These are phyloP conservation scores for Microdon myrmicae DNA, from an alignment of 2,888 invertebrate species.

Conservation along the genomic window DNA sequence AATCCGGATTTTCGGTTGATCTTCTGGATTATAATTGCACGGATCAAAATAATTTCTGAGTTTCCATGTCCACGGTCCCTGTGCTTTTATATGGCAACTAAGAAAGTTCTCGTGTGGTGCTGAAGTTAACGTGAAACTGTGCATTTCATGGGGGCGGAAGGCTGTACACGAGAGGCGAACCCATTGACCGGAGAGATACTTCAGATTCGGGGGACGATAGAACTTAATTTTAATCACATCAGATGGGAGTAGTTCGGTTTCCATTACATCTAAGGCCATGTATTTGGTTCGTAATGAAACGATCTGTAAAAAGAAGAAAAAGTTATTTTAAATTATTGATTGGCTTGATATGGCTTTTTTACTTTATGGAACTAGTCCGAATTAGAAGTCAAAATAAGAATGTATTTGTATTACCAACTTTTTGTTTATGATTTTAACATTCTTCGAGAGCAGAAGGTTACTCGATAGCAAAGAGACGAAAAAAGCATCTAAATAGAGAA, in stretches of 20 bases:
- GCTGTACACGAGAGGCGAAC: constrained; percentile 91
- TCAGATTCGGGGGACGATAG: constrained; percentile 93
- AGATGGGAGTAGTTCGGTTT: constrained; percentile 92
- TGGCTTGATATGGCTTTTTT: not conserved
- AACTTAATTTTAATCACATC: constrained; percentile 95
- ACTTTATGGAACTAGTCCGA: constrained; percentile 65
- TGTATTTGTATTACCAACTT: too few relatives aligned
- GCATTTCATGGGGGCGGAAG: constrained; percentile 89
- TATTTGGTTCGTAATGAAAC: constrained; percentile 91
- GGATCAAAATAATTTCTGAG: constrained; percentile 93
- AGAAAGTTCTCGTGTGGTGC: constrained; percentile 95
- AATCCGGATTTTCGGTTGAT: constrained; percentile 86
- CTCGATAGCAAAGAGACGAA: too few relatives aligned
- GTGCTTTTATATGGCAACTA: constrained; percentile 91
- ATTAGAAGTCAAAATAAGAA: not conserved
- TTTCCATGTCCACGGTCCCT: constrained; percentile 97
- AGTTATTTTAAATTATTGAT: not conserved
- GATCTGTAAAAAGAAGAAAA: constrained; percentile 71
- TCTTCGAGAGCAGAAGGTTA: too few relatives aligned
- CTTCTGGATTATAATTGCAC: constrained; percentile 87
- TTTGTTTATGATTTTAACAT: too few relatives aligned
- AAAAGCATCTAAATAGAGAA: too few relatives aligned
- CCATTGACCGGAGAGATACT: constrained; percentile 95
- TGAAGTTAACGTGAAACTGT: constrained; percentile 94
- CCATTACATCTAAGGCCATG: constrained; percentile 90